These are phyloP conservation scores for Drosophila sucinea DNA, from an alignment of 1,140 invertebrate genomes.

Conservation along the genomic window DNA sequence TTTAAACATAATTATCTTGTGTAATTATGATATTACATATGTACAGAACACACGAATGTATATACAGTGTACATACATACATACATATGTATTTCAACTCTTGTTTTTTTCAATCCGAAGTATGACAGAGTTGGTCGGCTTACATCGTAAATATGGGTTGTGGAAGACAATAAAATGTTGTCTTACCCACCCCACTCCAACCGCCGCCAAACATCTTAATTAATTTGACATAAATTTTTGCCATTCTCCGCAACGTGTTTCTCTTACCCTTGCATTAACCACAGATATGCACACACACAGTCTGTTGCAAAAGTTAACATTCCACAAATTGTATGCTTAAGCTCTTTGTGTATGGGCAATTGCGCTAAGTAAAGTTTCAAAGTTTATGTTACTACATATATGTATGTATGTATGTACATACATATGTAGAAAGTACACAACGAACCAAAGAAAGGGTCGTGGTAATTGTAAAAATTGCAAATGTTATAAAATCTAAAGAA, in stretches of 20 bases:
- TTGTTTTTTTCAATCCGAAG: too few relatives aligned
- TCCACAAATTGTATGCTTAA: conserved; percentile 50
- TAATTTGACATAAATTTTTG: conserved; percentile 76
- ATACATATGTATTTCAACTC: too few relatives aligned
- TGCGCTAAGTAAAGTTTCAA: conserved; percentile 54
- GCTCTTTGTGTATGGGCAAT: conserved; percentile 46
- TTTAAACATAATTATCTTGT: not conserved
- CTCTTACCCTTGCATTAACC: conserved; percentile 23
- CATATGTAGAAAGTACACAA: not conserved
- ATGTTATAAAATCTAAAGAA: too few relatives aligned
- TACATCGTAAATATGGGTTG: conserved; percentile 1
- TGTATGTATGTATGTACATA: not conserved
- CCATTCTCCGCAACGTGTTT: conserved; percentile 12
- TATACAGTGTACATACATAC: too few relatives aligned
- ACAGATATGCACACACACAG: conserved; percentile 30
- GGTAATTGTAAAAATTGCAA: too few relatives aligned
- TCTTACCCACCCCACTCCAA: conserved; percentile 28
- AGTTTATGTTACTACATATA: conserved; percentile 42
- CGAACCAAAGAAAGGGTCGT: not conserved
- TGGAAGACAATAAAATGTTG: conserved; percentile 35
- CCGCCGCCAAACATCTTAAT: conserved; percentile 64
- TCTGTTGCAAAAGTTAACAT: conserved; percentile 62
- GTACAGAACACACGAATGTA: too few relatives aligned
- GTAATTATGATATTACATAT: not conserved
- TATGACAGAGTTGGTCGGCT: not conserved